These are phyloP conservation scores for Colinus virginianus DNA, from an alignment of 2,113 vertebrate species.

Conservation along the genomic window DNA sequence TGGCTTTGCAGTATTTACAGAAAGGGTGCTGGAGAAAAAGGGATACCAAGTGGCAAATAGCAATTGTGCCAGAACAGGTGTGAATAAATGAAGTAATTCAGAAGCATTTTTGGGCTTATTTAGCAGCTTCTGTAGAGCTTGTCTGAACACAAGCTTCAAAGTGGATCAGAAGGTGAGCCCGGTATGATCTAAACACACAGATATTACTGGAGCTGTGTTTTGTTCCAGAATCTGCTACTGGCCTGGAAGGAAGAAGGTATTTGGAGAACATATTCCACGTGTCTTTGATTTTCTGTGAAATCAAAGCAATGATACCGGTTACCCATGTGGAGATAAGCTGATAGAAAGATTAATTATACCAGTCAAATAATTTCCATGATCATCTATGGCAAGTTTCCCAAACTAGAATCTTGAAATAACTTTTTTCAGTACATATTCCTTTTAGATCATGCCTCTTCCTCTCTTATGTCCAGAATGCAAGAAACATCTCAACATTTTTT, in stretches of 20 bases:
- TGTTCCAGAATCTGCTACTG: constrained; percentile 23
- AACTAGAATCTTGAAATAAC: not conserved
- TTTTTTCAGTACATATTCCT: not conserved
- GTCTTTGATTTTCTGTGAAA: constrained; percentile 45
- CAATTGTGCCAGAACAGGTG: not conserved
- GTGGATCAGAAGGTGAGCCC: constrained; percentile 6
- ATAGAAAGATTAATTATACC: constrained; percentile 33
- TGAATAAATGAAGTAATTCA: not conserved
- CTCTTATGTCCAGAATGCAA: not conserved
- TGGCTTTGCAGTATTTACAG: not conserved
- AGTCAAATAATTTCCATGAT: not conserved
- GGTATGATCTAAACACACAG: not conserved
- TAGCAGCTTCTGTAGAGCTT: constrained; percentile 9
- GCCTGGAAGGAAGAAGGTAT: constrained; percentile 8
- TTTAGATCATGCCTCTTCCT: not conserved
- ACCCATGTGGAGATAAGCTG: constrained; percentile 21
- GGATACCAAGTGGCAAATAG: not conserved
- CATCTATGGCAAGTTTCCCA: constrained; percentile 25
- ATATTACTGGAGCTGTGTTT: not conserved
- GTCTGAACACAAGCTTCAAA: constrained; percentile 23
- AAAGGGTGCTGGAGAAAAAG: not conserved
- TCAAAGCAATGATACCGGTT: constrained; percentile 37
- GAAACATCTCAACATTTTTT: not conserved
- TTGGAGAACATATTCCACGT: constrained; percentile 5
- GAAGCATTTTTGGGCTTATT: not conserved